phyloP scores from a whole-genome alignment of 2,888 invertebrate genomes.

The Alloplasta piceator region DNA sequence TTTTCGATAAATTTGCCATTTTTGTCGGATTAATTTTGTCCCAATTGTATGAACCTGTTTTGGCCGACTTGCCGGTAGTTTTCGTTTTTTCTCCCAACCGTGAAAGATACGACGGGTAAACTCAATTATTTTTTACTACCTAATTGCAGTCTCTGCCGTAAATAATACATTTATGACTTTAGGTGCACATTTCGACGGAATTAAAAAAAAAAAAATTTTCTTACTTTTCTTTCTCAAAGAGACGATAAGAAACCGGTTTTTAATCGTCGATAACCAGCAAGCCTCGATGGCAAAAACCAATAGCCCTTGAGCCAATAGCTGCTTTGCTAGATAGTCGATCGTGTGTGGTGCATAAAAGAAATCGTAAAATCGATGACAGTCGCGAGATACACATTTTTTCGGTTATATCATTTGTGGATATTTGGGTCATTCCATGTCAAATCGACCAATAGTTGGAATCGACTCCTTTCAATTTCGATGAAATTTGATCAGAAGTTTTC shows the following conservation, averaged over 20 bases:
- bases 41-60: too few relatives aligned
- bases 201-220: neutral
- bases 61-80: neutral
- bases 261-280: slow-evolving; percentile 44
- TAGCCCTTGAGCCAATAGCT: slow-evolving; percentile 32
- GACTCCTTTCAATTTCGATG: too few relatives aligned
- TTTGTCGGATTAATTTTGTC: too few relatives aligned
- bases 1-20: neutral
- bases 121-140: slow-evolving; percentile 43
- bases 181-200: slow-evolving; percentile 16
- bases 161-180: slow-evolving; percentile 45
- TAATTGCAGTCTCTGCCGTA: slow-evolving; percentile 40
- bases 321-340: slow-evolving; percentile 41
- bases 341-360: slow-evolving; percentile 18
- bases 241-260: slow-evolving; percentile 56
- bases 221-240: slow-evolving; percentile 18
- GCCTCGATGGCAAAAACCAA: slow-evolving; percentile 29
- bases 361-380: slow-evolving; percentile 29
- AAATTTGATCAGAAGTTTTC: too few relatives aligned
- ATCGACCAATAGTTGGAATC: too few relatives aligned
- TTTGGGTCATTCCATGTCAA: too few relatives aligned
- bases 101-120: slow-evolving; percentile 7
- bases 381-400: slow-evolving; percentile 30
- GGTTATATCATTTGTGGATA: neutral
- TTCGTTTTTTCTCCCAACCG: neutral